Conservation (phyloP, 2,797 vertebrate species). For the Stomatorhinus walkeri region DNA sequence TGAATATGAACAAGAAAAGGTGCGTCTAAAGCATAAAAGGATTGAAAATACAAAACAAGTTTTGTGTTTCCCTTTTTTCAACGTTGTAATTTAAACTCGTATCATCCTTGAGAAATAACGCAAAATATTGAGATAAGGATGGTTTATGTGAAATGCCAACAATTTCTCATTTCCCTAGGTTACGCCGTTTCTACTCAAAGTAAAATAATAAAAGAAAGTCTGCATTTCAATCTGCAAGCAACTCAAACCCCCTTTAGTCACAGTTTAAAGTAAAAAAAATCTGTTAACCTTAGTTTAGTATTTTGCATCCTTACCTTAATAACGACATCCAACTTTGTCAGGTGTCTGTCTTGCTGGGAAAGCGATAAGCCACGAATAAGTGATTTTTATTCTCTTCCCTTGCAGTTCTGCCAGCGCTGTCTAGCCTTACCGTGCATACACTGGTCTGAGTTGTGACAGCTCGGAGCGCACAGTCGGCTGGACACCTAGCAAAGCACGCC, state of each 20-base stretch:
- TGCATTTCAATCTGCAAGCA: not conserved
- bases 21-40: not conserved
- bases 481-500: constrained; percentile 51
- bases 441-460: constrained; percentile 65
- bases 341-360: constrained; percentile 64
- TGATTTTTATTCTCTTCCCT: constrained; percentile 34
- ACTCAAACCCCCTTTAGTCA: not conserved
- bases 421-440: constrained; percentile 47
- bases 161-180: not conserved
- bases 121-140: not conserved
- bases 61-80: not conserved
- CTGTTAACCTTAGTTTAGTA: not conserved
- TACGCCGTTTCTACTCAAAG: not conserved
- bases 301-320: constrained; percentile 62
- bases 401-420: constrained; percentile 29
- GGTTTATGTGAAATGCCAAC: not conserved
- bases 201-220: constrained; percentile 4
- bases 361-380: constrained; percentile 56
- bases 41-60: not conserved
- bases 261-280: constrained; percentile 9
- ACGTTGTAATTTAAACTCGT: not conserved
- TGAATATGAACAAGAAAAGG: not conserved
- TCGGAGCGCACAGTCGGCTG: constrained; percentile 44
- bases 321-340: constrained; percentile 70
- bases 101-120: not conserved